Conservation (phyloP, 1,140 invertebrate species). For the Bombus difficillimus region DNA sequence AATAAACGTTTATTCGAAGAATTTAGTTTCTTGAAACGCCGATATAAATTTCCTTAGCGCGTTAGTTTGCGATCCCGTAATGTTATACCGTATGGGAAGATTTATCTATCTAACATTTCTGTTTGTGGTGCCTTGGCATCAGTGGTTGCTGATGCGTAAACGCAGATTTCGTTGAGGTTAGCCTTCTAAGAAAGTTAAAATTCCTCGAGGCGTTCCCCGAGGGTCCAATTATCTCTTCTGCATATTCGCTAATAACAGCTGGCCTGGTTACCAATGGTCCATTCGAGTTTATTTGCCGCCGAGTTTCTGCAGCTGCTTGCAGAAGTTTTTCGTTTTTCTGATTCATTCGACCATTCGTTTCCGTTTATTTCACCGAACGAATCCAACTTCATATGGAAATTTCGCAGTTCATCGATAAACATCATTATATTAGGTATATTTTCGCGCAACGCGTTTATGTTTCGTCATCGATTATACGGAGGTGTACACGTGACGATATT, state of each 20-base stretch:
- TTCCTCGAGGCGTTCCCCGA: conserved; percentile 41
- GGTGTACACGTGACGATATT: not conserved
- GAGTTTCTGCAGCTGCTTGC: conserved; percentile 31
- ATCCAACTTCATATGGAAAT: not conserved
- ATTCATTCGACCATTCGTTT: too few species aligned
- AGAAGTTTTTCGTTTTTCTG: not conserved
- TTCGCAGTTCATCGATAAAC: not conserved
- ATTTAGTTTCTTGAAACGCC: not conserved
- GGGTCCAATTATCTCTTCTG: conserved; percentile 70
- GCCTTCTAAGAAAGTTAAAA: conserved; percentile 29
- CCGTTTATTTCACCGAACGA: not conserved
- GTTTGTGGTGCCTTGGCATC: not conserved
- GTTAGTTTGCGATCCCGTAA: conserved; percentile 30
- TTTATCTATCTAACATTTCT: conserved; percentile 51
- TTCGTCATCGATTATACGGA: not conserved
- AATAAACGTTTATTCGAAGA: conserved; percentile 1
- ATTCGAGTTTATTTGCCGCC: conserved; percentile 29
- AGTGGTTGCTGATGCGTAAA: conserved; percentile 44
- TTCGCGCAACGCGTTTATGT: not conserved
- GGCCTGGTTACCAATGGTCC: conserved; percentile 26
- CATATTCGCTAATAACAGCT: conserved; percentile 67
- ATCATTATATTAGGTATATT: not conserved
- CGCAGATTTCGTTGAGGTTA: conserved; percentile 39
- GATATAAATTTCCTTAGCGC: conserved; percentile 29
- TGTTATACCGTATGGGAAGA: conserved; percentile 5